phyloP scores from a whole-genome alignment of 37 sponge, comb jelly and placozoan species.

The Ephydatia muelleri region DNA sequence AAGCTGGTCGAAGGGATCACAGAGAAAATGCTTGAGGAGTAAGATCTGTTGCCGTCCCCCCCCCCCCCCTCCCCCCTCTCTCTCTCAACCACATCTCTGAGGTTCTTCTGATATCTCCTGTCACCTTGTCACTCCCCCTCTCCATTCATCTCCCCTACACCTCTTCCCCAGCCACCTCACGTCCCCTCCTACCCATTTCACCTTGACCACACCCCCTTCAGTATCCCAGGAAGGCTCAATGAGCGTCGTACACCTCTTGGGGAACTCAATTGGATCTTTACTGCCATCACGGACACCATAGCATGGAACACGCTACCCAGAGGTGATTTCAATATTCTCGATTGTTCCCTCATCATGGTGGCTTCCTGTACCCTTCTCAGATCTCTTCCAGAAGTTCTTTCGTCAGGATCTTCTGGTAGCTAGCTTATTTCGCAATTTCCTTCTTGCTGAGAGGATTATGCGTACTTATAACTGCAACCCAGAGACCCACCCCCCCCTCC shows the following conservation, averaged over 20 bases:
- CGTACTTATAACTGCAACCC: constrained; percentile 89
- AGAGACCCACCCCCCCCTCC: constrained; percentile 82
- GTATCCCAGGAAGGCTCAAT: constrained; percentile 86
- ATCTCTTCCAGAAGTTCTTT: constrained; percentile 89
- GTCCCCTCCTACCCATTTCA: background rate
- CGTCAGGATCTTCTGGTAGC: constrained; percentile 96
- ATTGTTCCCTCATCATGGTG: background rate
- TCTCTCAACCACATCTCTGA: background rate
- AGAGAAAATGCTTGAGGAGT: constrained; percentile 79
- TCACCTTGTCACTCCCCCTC: background rate
- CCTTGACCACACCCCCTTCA: background rate
- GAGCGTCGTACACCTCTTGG: constrained; percentile 91
- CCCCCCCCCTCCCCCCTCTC: background rate
- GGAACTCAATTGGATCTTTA: constrained; percentile 99
- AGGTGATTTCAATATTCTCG: constrained; percentile 39
- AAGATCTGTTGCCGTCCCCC: background rate
- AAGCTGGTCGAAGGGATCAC: constrained; percentile 60
- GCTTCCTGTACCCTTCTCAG: constrained; percentile 34
- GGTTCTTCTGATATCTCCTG: background rate
- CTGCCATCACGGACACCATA: constrained; percentile 99
- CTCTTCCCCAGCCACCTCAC: background rate
- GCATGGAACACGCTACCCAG: constrained; percentile 93
- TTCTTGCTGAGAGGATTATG: constrained; percentile 95
- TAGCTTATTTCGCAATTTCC: constrained; percentile 92
- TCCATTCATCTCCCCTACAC: background rate